Conservation (phyloP, 2,888 invertebrate genomes). For the Hypsopygia costalis region DNA sequence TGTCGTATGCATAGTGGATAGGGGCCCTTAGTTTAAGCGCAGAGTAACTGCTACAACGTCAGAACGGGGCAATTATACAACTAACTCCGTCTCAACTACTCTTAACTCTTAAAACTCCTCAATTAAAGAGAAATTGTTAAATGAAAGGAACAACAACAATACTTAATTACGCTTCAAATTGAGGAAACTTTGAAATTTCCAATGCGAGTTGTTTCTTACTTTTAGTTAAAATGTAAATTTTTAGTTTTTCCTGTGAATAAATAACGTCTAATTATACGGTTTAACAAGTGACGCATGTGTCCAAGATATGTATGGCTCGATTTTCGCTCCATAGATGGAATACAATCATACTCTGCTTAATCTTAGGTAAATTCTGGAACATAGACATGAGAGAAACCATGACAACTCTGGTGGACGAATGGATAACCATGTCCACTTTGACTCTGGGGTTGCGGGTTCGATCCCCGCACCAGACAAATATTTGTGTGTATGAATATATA, state of each 20-base stretch:
- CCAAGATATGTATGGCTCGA: too few species aligned
- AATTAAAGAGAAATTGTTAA: slow-evolving; percentile 56
- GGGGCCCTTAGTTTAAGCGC: neutral
- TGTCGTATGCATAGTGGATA: neutral
- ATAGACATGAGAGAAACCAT: too few species aligned
- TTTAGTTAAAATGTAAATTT: neutral
- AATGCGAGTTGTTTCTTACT: slow-evolving; percentile 28
- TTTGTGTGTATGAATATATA: too few species aligned
- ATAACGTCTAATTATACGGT: too few species aligned
- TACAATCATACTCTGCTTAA: too few species aligned
- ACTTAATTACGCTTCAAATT: slow-evolving; percentile 58
- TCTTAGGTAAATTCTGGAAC: too few species aligned
- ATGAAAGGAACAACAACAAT: slow-evolving; percentile 58
- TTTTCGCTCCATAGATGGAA: too few species aligned
- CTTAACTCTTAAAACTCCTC: slow-evolving; percentile 49
- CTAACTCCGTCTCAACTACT: slow-evolving; percentile 38
- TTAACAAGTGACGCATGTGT: too few species aligned
- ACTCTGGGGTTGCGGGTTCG: too few species aligned
- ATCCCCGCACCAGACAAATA: too few species aligned
- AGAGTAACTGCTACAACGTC: slow-evolving; percentile 1
- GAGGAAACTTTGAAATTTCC: slow-evolving; percentile 41
- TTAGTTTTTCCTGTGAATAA: slow-evolving; percentile 1
- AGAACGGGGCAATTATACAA: slow-evolving; percentile 36
- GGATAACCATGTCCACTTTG: too few species aligned
- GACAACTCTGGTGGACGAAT: too few species aligned